Percentiles rank a stretch among this genome's conserved stretches.
Evolutionary conservation across 2,797 vertebrate genomes (phyloP).

Genomic region (Sarcophilus harrisii): DNA sequence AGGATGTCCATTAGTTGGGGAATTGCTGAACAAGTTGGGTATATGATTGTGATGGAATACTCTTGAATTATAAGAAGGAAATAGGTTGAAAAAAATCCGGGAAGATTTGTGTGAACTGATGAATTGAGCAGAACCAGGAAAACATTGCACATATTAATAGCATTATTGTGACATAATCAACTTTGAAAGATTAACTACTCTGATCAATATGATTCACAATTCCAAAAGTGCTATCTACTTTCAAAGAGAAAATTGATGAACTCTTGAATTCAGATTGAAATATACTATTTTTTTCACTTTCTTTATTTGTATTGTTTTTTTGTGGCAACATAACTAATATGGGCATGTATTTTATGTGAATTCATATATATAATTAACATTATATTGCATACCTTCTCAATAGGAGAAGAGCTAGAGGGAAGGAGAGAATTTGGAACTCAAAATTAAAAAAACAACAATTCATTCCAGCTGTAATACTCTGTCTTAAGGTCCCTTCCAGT

Average conservation of each 20-base stretch:
- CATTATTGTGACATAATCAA: background rate
- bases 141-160: background rate
- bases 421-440: background rate
- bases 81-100: background rate
- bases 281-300: background rate
- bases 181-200: background rate
- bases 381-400: background rate
- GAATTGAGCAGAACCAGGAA: background rate
- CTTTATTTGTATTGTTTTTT: background rate
- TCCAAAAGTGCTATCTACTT: background rate
- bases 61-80: background rate
- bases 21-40: background rate
- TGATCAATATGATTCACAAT: background rate
- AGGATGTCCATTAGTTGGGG: background rate
- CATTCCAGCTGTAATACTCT: background rate
- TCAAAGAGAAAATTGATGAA: background rate
- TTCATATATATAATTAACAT: background rate
- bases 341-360: background rate
- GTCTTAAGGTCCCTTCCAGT: background rate
- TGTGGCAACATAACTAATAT: background rate
- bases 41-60: background rate
- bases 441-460: background rate
- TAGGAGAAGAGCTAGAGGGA: background rate
- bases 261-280: background rate
- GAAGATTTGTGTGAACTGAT: background rate